Base-by-base conservation (phyloP, 2,888 invertebrate genomes). In the Corythucha ciliata region DNA sequence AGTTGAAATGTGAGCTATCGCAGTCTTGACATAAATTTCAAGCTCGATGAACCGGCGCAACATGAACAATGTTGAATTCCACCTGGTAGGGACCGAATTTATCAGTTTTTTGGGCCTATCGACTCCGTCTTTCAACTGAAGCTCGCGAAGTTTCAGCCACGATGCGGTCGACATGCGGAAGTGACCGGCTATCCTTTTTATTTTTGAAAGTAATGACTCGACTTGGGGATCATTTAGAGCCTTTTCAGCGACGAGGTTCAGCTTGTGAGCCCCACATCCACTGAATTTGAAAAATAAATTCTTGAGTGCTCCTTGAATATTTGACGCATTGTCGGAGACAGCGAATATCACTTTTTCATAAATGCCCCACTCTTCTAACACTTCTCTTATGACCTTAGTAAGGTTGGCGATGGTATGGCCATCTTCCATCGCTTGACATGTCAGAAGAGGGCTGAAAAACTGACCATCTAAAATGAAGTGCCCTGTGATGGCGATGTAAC, bases 81-180 rank as follows among this genome's bases (percentile, higher is more conserved):
- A 47, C 24, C 47, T 14, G 18, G 47, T 47, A 36, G 47, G 47
- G 3, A 47, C n/a, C 10, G 47, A 47, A 25, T 47, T 47, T 20
- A 36, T 14, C 6, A 47, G 18, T 18, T 47, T 47, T 21, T 47
- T 47, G 12, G 33, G 45, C 10, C n/a, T 21, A n/a, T 18, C n/a
- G 21, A 18, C 12, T n/a, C 24, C 42, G 10, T 42, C 24, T 12
- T 12, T 45, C 4, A 3, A 18, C 22, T 45, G 45, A 21, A 12
- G n/a, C n/a, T 45, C 45, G n/a, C 12, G 18, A 10, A 47, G 6
- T 21, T 45, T 45, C 14, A 16, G 16, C 45, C 33, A 45, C 3
- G 45, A 45, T n/a, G n/a, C 12, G 3, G 37, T 45, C 16, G 32
- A 37, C 8, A n/a, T 18, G n/a, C 24, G 16, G 29, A 44, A 44